Evolutionary conservation across 2,888 invertebrate species (phyloP).

Genomic region (Leucania comma): DNA sequence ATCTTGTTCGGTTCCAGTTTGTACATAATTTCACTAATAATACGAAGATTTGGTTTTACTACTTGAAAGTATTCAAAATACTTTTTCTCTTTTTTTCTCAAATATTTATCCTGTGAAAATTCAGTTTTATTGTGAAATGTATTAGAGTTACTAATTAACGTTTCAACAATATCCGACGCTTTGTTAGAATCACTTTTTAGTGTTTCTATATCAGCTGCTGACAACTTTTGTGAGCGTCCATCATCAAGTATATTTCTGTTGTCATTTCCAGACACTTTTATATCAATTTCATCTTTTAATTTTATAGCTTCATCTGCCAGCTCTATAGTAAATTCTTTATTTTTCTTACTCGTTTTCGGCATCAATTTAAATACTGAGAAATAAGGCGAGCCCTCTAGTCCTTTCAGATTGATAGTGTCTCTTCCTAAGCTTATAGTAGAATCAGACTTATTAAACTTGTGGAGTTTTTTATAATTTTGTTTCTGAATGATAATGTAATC

Average conservation of each 20-base stretch:
- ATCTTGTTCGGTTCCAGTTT: constrained; percentile 94
- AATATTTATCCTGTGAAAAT: constrained; percentile 98
- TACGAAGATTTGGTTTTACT: constrained; percentile 94
- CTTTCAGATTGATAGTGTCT: constrained; percentile 92
- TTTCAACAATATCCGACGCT: constrained; percentile 96
- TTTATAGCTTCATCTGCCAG: constrained; percentile 85
- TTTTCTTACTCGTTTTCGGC: constrained; percentile 89
- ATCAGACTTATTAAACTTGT: constrained; percentile 92
- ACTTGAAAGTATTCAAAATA: constrained; percentile 96
- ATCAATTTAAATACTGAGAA: constrained; percentile 95
- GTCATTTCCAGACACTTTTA: constrained; percentile 93
- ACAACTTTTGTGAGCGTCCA: constrained; percentile 95
- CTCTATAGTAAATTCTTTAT: constrained; percentile 90
- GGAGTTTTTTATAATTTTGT: constrained; percentile 94
- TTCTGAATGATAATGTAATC: constrained; percentile 94
- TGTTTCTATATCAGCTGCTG: constrained; percentile 95
- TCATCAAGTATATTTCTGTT: constrained; percentile 96
- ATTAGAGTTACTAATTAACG: constrained; percentile 97
- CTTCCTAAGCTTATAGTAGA: constrained; percentile 92
- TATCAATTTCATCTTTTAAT: constrained; percentile 92
- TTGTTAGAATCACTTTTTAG: constrained; percentile 94
- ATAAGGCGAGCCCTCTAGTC: constrained; percentile 93
- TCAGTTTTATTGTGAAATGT: constrained; percentile 97
- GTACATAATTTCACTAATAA: constrained; percentile 96
- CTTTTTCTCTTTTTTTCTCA: constrained; percentile 98